Percentiles rank a stretch among this genome's conserved stretches.
Conservation (phyloP, 2,888 invertebrate genomes). For the Crepidodera aurea region DNA sequence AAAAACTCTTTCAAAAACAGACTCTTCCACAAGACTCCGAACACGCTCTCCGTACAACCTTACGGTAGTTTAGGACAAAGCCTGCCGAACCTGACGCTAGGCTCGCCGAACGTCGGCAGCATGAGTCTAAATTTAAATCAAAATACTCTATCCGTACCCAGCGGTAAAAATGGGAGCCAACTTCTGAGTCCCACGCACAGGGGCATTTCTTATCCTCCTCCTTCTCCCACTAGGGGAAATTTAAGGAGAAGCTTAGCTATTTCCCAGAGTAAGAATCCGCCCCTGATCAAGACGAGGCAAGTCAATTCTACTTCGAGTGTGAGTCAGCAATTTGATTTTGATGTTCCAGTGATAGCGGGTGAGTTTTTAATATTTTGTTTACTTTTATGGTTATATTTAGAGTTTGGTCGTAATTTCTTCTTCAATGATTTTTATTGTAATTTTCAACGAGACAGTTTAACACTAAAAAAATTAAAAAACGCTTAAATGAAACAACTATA, state of each 20-base stretch:
- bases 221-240: slow-evolving; percentile 75
- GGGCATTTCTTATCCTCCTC: slow-evolving; percentile 85
- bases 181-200: slow-evolving; percentile 69
- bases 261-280: slow-evolving; percentile 81
- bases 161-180: slow-evolving; percentile 59
- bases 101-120: slow-evolving; percentile 59
- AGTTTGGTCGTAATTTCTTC: not conserved
- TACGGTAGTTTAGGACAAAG: slow-evolving; percentile 77
- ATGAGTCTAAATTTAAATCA: slow-evolving; percentile 59
- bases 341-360: slow-evolving; percentile 64
- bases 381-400: not conserved
- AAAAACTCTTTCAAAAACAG: slow-evolving; percentile 59
- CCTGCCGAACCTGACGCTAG: slow-evolving; percentile 75
- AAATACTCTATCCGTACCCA: slow-evolving; percentile 67
- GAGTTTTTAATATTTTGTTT: slow-evolving; percentile 34
- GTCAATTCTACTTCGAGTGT: slow-evolving; percentile 66
- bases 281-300: slow-evolving; percentile 81
- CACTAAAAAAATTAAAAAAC: too few relatives aligned
- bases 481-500: too few relatives aligned
- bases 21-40: slow-evolving; percentile 66
- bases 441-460: too few relatives aligned
- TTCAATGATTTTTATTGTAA: slow-evolving; percentile 14
- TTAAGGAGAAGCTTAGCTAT: slow-evolving; percentile 74
- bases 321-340: slow-evolving; percentile 60
- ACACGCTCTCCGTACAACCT: slow-evolving; percentile 79